phyloP scores from a whole-genome alignment of 2,888 invertebrate genomes.

The Clivina fossor region DNA sequence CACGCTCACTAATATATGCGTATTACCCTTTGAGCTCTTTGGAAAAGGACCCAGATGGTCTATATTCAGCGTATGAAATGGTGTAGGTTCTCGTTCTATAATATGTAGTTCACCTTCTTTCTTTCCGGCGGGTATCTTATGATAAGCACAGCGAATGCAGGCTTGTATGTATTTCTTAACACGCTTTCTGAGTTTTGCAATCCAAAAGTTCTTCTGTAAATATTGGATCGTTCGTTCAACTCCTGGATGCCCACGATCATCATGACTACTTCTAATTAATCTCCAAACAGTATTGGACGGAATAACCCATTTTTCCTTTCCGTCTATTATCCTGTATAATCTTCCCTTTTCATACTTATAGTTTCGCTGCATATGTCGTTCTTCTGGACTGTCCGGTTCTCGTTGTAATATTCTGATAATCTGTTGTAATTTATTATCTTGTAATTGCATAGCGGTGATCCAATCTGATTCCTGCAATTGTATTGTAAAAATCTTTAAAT shows the following conservation, averaged over 20 bases:
- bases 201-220: background rate
- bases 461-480: slow-evolving; percentile 2
- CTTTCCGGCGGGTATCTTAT: slow-evolving; percentile 1
- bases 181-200: background rate
- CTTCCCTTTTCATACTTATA: slow-evolving; percentile 36
- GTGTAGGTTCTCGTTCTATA: background rate
- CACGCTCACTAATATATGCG: background rate
- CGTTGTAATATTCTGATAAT: slow-evolving; percentile 1
- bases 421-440: background rate
- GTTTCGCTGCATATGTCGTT: slow-evolving; percentile 33
- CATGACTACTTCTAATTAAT: background rate
- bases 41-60: background rate
- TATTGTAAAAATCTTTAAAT: slow-evolving; percentile 9
- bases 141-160: background rate
- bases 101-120: background rate
- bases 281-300: slow-evolving; percentile 8
- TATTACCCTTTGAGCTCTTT: background rate
- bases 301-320: slow-evolving; percentile 35
- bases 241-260: background rate
- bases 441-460: slow-evolving; percentile 9
- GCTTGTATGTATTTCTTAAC: background rate
- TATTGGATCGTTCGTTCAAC: background rate
- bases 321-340: slow-evolving; percentile 31
- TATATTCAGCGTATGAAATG: background rate
- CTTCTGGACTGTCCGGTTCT: slow-evolving; percentile 18